Conservation (phyloP, 2,797 vertebrate species). For the Chaetophractus vellerosus region DNA sequence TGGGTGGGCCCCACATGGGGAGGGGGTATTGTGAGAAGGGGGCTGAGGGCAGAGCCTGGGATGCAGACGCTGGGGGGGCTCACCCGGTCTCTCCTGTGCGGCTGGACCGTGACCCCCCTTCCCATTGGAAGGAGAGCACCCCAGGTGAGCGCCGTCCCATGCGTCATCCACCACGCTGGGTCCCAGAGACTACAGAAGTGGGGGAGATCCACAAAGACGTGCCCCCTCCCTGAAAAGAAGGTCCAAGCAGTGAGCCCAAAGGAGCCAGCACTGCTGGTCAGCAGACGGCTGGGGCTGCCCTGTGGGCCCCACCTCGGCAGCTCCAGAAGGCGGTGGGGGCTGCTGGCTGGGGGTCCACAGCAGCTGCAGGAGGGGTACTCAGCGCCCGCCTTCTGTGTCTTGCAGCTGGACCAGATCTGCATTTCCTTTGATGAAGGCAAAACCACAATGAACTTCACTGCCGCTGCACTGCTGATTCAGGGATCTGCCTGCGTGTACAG, state of each 20-base stretch:
- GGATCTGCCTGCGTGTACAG: constrained; percentile 97
- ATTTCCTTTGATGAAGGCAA: constrained; percentile 96
- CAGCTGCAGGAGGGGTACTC: background rate
- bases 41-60: too few species aligned
- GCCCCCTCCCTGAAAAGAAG: background rate
- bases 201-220: background rate
- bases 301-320: too few species aligned
- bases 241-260: background rate
- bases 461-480: constrained; percentile 96
- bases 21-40: too few species aligned
- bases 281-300: too few species aligned
- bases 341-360: background rate
- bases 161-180: background rate
- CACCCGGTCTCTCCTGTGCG: too few species aligned
- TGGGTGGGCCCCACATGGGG: too few species aligned
- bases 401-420: constrained; percentile 95
- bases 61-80: too few species aligned
- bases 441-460: constrained; percentile 96
- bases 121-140: too few species aligned
- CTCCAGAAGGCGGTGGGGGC: background rate
- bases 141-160: too few species aligned
- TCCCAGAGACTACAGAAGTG: background rate
- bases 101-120: too few species aligned
- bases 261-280: background rate
- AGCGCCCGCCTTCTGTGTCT: background rate